Base-by-base conservation (phyloP, 1,140 invertebrate genomes). In the Apis florea region DNA sequence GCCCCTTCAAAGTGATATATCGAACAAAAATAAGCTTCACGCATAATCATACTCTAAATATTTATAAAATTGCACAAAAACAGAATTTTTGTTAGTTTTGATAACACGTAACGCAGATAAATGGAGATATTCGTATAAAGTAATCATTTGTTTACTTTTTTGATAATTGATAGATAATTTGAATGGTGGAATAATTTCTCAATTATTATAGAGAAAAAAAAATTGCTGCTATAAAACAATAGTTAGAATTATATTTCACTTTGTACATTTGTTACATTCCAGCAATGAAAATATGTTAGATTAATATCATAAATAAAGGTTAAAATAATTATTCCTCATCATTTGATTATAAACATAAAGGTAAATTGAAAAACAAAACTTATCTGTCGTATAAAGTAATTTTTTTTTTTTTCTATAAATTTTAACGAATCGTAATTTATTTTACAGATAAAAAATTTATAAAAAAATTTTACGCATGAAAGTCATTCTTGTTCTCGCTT, bases 201-300 rank as follows among this genome's bases (percentile, higher is more conserved):
- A 10, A 24, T 1, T 15, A 47, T 47, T 19, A 47, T 21, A 17
- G 11, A 66, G 1, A 0, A 15, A 58, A 58, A 56, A 58, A 19
- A 10, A 15, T 26, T 8, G 2, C 0, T 31, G 31, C 5, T 40
- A 40, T 5, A 6, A 63, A 1, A 17, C 47, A 47, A 47, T n/a
- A 26, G 0, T n/a, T 47, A 0, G 2, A 31, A 11, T 15, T 11
- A 31, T n/a, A 66, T 13, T 40, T 0, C 19, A 17, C 2, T 40
- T 40, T 1, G 63, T 19, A 17, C 26, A 64, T 8, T 1, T 19
- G 31, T 21, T 5, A 10, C 1, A 2, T 64, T 21, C 1, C 2
- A 24, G 6, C 6, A 61, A n/a, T 12, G 8, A 15, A 61, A 21
- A 24, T 63, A 17, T n/a, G n/a, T 40, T 11, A 15, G 0, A 21